Conservation (phyloP, 2,888 invertebrate species). For the Pemphredon lugubris region DNA sequence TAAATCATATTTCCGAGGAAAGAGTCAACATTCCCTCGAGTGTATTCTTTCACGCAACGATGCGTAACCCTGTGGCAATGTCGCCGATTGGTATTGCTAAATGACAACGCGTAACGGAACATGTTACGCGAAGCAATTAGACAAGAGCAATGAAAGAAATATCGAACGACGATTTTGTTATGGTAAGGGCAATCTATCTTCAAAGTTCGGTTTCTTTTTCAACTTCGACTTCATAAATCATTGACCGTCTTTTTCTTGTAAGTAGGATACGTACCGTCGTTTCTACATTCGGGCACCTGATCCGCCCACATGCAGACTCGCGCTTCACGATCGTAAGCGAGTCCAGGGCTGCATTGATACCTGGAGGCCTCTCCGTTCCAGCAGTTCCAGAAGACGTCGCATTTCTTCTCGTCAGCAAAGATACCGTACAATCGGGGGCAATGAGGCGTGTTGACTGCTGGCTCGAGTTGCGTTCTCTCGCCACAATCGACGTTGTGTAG, state of each 20-base stretch:
- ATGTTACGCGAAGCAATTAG: no score
- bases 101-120: no score
- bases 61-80: no score
- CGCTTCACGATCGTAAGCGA: conserved; percentile 96
- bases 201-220: no score
- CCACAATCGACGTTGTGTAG: conserved; percentile 97
- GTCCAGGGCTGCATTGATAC: conserved; percentile 96
- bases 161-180: no score
- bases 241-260: neutral
- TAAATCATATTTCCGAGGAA: conserved; percentile 13
- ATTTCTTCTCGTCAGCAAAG: conserved; percentile 93
- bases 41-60: no score
- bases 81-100: no score
- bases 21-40: neutral
- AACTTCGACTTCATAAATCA: no score
- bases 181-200: no score
- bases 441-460: conserved; percentile 91
- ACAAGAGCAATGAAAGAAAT: no score
- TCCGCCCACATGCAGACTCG: conserved; percentile 98
- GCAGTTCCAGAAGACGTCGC: conserved; percentile 98
- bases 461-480: conserved; percentile 92
- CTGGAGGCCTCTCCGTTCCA: conserved; percentile 97
- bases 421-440: conserved; percentile 95
- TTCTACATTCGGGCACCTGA: conserved; percentile 95
- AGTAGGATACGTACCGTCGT: conserved; percentile 90